A percentile compares a stretch with the other conserved stretches of the same genome.
These are phyloP conservation scores for Poeciliopsis gracilis DNA, from an alignment of 2,797 vertebrate genomes.

Conservation along the genomic window DNA sequence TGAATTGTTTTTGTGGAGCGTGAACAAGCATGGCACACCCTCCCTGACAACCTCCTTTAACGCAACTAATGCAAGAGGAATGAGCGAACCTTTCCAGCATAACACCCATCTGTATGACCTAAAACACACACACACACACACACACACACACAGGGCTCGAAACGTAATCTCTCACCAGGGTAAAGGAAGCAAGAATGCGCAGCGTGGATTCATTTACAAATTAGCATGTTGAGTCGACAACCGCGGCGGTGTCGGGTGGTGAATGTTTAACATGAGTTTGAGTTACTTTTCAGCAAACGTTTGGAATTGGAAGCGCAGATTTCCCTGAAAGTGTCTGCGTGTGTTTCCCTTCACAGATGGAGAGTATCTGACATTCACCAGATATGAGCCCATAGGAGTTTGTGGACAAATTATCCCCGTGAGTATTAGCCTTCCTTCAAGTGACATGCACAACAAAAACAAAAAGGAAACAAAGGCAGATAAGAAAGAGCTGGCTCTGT, in stretches of 20 bases:
- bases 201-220: slow-evolving; percentile 69
- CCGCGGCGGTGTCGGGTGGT: slow-evolving; percentile 47
- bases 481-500: slow-evolving; percentile 24
- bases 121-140: slow-evolving; percentile 65
- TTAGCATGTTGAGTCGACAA: slow-evolving; percentile 68
- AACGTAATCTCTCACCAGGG: slow-evolving; percentile 67
- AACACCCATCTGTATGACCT: slow-evolving; percentile 77
- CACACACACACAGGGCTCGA: slow-evolving; percentile 63
- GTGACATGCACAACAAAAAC: slow-evolving; percentile 37
- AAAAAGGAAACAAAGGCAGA: slow-evolving; percentile 18
- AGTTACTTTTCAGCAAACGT: slow-evolving; percentile 23
- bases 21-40: slow-evolving; percentile 76
- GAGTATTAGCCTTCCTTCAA: slow-evolving; percentile 83
- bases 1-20: slow-evolving; percentile 69
- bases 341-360: slow-evolving; percentile 85
- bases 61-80: slow-evolving; percentile 76
- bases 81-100: slow-evolving; percentile 74
- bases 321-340: slow-evolving; percentile 53
- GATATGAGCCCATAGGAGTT: slow-evolving; percentile 96
- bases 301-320: slow-evolving; percentile 30
- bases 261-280: slow-evolving; percentile 52
- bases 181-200: slow-evolving; percentile 67
- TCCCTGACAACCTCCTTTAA: slow-evolving; percentile 66
- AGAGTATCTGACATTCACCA: slow-evolving; percentile 97
- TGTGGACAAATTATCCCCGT: slow-evolving; percentile 99